Evolutionary conservation across 2,888 invertebrate species (phyloP).

Genomic region (Tyria jacobaeae): DNA sequence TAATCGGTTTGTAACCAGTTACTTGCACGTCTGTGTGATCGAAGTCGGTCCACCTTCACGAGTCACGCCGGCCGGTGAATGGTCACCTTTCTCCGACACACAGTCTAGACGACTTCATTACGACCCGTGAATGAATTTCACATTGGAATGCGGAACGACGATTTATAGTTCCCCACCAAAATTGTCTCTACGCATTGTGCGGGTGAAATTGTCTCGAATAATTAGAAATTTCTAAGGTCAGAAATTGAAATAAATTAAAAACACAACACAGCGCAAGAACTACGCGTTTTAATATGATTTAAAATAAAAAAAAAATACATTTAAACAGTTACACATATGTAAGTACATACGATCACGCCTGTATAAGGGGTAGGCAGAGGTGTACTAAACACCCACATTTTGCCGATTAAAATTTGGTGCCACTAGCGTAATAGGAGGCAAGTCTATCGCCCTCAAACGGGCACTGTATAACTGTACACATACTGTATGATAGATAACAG

Average conservation of each 20-base stretch:
- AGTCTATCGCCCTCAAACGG: no score
- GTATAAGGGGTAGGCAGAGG: no score
- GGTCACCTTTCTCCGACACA: conserved; percentile 86
- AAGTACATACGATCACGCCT: no score
- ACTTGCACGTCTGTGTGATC: conserved; percentile 71
- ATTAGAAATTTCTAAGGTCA: conserved; percentile 64
- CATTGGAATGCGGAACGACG: conserved; percentile 83
- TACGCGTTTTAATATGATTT: neutral
- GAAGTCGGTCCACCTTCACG: conserved; percentile 62
- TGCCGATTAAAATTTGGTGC: no score
- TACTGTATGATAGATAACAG: no score
- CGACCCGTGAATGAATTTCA: conserved; percentile 83
- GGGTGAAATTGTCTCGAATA: conserved; percentile 72
- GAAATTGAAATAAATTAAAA: conserved; percentile 41
- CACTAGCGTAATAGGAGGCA: no score
- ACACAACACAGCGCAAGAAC: conserved; percentile 23
- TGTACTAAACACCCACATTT: no score
- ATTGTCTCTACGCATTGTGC: conserved; percentile 65
- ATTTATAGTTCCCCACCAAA: conserved; percentile 73
- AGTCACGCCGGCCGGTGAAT: conserved; percentile 76
- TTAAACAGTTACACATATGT: no score
- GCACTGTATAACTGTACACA: no score
- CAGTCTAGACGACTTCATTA: conserved; percentile 82
- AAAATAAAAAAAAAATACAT: no score
- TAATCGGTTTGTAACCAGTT: conserved; percentile 59